These are phyloP conservation scores for Tenthredo amoena DNA, from an alignment of 2,888 invertebrate species.

Conservation along the genomic window DNA sequence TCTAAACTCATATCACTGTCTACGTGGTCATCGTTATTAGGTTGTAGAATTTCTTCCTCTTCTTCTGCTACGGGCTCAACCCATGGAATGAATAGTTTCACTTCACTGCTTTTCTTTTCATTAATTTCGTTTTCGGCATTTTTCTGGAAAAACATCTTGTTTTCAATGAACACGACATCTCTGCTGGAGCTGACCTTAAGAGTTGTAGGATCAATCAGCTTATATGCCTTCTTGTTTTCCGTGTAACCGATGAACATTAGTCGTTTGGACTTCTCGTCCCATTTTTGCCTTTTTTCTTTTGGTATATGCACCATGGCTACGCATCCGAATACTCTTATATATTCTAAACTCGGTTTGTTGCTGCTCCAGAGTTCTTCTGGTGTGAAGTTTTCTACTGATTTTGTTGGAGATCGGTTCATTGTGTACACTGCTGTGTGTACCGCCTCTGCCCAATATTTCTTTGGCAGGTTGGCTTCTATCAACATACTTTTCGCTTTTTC, in stretches of 20 bases:
- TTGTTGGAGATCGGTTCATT: neutral
- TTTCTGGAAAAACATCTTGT: neutral
- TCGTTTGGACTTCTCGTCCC: neutral
- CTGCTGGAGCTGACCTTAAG: neutral
- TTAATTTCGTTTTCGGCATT: neutral
- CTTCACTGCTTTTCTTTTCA: neutral
- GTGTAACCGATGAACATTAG: neutral
- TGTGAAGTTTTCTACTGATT: neutral
- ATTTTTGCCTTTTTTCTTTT: neutral
- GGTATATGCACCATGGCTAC: neutral
- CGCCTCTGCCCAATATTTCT: neutral
- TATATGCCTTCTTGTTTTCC: neutral
- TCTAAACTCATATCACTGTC: neutral
- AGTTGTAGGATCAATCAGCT: neutral
- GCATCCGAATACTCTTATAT: neutral
- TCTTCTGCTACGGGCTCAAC: neutral
- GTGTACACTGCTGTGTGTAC: neutral
- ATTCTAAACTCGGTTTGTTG: neutral
- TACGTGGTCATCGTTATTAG: neutral
- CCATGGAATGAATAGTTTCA: neutral
- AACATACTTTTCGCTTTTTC: neutral
- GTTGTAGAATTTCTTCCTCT: neutral
- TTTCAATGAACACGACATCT: neutral
- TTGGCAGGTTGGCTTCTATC: neutral
- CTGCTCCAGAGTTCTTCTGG: neutral